These are phyloP conservation scores for Rhamnusium bicolor DNA, from an alignment of 2,888 invertebrate species.

Conservation along the genomic window DNA sequence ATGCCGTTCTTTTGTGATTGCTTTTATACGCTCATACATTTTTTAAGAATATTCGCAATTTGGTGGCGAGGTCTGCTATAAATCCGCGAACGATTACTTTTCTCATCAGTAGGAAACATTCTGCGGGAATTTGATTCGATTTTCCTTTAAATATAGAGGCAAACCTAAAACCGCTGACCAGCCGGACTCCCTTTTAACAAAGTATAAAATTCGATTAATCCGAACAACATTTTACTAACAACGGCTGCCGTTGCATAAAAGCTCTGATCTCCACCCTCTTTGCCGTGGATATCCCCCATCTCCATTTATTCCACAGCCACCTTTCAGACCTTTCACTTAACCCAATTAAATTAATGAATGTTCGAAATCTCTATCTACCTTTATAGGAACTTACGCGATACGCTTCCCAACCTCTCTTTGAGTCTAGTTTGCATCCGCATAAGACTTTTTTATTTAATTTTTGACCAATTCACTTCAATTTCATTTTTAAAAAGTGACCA, in stretches of 20 bases:
- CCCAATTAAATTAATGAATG: conserved; percentile 67
- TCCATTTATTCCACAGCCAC: conserved; percentile 44
- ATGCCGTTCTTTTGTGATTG: conserved; percentile 53
- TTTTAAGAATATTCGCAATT: conserved; percentile 52
- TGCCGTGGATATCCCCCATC: conserved; percentile 33
- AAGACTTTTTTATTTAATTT: conserved; percentile 44
- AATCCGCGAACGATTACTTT: conserved; percentile 60
- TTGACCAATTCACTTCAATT: conserved; percentile 38
- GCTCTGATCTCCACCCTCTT: conserved; percentile 61
- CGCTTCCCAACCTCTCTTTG: conserved; percentile 41
- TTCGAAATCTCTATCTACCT: conserved; percentile 61
- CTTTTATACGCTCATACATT: conserved; percentile 53
- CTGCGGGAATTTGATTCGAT: conserved; percentile 59
- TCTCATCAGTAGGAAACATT: conserved; percentile 60
- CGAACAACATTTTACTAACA: conserved; percentile 63
- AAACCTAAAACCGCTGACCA: conserved; percentile 60
- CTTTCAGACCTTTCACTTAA: conserved; percentile 64
- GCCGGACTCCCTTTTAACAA: conserved; percentile 61
- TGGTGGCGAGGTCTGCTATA: conserved; percentile 45
- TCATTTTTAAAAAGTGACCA: conserved; percentile 27
- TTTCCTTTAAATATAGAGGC: conserved; percentile 58
- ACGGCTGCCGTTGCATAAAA: conserved; percentile 60
- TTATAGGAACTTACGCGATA: conserved; percentile 50
- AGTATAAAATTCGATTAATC: conserved; percentile 67
- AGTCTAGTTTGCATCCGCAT: conserved; percentile 49